phyloP scores from a whole-genome alignment of 1,140 invertebrate species.

The Atta colombica region DNA sequence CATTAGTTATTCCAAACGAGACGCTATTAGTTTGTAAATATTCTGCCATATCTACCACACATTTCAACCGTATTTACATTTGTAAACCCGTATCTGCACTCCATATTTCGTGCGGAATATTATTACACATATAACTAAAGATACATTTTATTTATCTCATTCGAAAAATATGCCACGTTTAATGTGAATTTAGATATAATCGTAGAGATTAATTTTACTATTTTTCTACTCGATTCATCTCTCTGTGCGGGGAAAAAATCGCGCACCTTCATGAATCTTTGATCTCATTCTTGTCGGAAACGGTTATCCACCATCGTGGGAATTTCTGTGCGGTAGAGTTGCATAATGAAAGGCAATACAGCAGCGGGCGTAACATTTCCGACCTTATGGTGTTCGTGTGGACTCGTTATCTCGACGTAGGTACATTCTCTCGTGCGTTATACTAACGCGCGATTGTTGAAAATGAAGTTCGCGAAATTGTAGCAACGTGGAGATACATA shows the following conservation, averaged over 20 bases:
- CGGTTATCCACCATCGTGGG: conserved; percentile 35
- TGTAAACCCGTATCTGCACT: too few relatives aligned
- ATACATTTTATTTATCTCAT: not conserved
- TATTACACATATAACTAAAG: not conserved
- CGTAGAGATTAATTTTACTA: conserved; percentile 4
- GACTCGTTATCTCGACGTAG: conserved; percentile 42
- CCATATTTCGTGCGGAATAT: not conserved
- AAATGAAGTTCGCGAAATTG: conserved; percentile 18
- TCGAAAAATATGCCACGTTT: not conserved
- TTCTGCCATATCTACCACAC: not conserved
- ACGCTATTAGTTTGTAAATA: conserved; percentile 37
- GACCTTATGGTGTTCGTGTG: conserved; percentile 25
- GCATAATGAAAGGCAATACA: conserved; percentile 54
- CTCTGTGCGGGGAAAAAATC: conserved; percentile 20
- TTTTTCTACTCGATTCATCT: not conserved
- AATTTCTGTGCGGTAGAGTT: conserved; percentile 35
- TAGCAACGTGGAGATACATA: not conserved
- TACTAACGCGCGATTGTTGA: conserved; percentile 24
- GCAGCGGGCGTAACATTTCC: conserved; percentile 23
- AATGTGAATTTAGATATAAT: not conserved
- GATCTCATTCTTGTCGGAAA: conserved; percentile 23
- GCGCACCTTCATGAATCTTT: conserved; percentile 25
- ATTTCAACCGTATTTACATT: conserved; percentile 27
- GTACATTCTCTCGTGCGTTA: conserved; percentile 5
- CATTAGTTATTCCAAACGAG: conserved; percentile 29